Percentiles rank a stretch among this genome's conserved stretches.
Evolutionary conservation across 2,888 invertebrate species (phyloP).

Genomic region (Aquatica leii): DNA sequence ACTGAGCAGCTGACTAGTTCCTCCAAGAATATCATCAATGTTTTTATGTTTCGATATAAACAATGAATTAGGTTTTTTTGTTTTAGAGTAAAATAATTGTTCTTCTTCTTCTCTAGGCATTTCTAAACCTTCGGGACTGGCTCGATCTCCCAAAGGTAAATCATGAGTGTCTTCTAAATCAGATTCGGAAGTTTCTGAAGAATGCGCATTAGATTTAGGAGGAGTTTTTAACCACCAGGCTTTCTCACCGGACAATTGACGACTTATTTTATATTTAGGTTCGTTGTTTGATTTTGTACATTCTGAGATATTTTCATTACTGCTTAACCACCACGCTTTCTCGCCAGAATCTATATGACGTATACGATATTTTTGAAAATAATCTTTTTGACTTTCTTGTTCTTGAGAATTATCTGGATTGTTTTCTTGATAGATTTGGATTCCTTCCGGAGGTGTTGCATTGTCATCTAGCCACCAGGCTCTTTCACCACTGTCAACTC

Average conservation of each 20-base stretch:
- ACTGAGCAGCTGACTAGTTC: slow-evolving; percentile 67
- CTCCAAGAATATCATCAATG: slow-evolving; percentile 89
- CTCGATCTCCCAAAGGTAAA: slow-evolving; percentile 74
- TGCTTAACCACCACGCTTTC: slow-evolving; percentile 73
- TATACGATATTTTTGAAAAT: slow-evolving; percentile 65
- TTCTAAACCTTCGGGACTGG: slow-evolving; percentile 81
- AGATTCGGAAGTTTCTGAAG: slow-evolving; percentile 56
- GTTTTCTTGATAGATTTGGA: slow-evolving; percentile 58
- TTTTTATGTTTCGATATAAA: slow-evolving; percentile 88
- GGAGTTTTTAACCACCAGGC: slow-evolving; percentile 65
- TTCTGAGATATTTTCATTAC: slow-evolving; percentile 54
- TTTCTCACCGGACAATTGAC: slow-evolving; percentile 64
- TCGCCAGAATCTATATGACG: slow-evolving; percentile 74
- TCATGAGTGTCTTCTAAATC: slow-evolving; percentile 63
- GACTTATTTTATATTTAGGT: slow-evolving; percentile 55
- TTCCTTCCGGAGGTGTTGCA: slow-evolving; percentile 72
- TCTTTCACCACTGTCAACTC: slow-evolving; percentile 66
- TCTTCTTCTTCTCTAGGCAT: slow-evolving; percentile 58
- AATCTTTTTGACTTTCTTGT: slow-evolving; percentile 54
- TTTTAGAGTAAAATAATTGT: slow-evolving; percentile 47
- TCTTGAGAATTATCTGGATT: slow-evolving; percentile 42
- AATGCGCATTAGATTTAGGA: slow-evolving; percentile 58
- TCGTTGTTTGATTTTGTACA: slow-evolving; percentile 21
- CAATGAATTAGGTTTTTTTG: slow-evolving; percentile 59
- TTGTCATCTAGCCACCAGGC: slow-evolving; percentile 78